Base-by-base conservation (phyloP, 2,888 invertebrate species). In the Microchrysa polita region DNA sequence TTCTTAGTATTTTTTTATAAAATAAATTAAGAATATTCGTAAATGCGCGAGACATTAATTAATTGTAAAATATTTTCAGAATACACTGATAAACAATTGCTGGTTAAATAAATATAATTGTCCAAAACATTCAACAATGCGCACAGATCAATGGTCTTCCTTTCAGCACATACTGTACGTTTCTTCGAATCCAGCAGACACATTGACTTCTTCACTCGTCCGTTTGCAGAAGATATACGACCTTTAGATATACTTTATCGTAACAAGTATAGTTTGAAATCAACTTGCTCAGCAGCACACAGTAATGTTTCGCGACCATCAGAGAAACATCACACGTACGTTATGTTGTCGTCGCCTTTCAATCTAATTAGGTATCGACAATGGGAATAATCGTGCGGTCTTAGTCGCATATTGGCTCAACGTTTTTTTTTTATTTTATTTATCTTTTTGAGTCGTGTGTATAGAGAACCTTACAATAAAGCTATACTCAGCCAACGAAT, bases 351-450 rank as follows among this genome's bases (percentile, higher is more conserved):
- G 65, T 65, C 65, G 65, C 65, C 65, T 65, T 44, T 65, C 65
- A 65, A 65, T 65, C 65, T 65, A 65, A 65, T 65, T 65, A 65
- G 65, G 65, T 48, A 65, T 65, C 65, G 48, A 61, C n/a, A 40
- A 61, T 34, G 22, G 34, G 18, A 34, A 44, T 65, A 42, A 20
- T 34, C 34, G 40, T 61, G 23, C 65, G 9, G 42, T 34, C 27
- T n/a, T n/a, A n/a, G 27, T 34, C 27, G 27, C 4, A 7, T n/a
- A n/a, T n/a, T n/a, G 27, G 27, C 27, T 34, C n/a, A n/a, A 7
- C 27, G 27, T 34, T 34, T 2, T 7, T 34, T 34, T 5, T 34
- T 34, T 34, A 34, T 34, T 34, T 34, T 34, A 34, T 34, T 34
- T 34, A n/a, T n/a, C 14, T 22, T 18, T 48, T 65, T 14, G 48